phyloP scores from a whole-genome alignment of 2,888 invertebrate genomes.

The Schizaphis graminum region DNA sequence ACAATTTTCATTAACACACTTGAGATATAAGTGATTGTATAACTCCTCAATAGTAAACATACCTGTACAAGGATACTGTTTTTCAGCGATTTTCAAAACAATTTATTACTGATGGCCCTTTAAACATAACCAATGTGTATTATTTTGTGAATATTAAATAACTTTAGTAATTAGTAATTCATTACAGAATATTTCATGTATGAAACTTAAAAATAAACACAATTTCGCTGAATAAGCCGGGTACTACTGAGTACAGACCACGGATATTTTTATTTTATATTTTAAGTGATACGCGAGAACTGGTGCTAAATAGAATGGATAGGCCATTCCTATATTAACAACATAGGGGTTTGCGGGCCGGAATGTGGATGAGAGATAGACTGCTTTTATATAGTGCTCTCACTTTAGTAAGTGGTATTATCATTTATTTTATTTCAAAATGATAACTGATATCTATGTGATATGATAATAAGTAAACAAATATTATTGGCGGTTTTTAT shows the following conservation, averaged over 20 bases:
- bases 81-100: background rate
- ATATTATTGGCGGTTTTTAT: too few species aligned
- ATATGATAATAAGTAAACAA: too few species aligned
- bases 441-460: too few species aligned
- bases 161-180: background rate
- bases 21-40: background rate
- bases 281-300: background rate
- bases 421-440: too few species aligned
- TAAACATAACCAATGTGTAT: background rate
- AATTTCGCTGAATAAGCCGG: background rate
- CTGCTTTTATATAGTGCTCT: too few species aligned
- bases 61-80: background rate
- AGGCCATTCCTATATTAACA: too few species aligned
- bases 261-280: background rate
- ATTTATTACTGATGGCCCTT: background rate
- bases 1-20: background rate
- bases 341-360: too few species aligned
- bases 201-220: background rate
- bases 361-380: too few species aligned
- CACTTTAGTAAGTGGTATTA: too few species aligned
- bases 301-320: too few species aligned
- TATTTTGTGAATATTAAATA: background rate
- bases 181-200: background rate
- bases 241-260: too few species aligned
- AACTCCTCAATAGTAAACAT: background rate